These are phyloP conservation scores for Epiblema foenella DNA, from an alignment of 2,888 invertebrate genomes.

Conservation along the genomic window DNA sequence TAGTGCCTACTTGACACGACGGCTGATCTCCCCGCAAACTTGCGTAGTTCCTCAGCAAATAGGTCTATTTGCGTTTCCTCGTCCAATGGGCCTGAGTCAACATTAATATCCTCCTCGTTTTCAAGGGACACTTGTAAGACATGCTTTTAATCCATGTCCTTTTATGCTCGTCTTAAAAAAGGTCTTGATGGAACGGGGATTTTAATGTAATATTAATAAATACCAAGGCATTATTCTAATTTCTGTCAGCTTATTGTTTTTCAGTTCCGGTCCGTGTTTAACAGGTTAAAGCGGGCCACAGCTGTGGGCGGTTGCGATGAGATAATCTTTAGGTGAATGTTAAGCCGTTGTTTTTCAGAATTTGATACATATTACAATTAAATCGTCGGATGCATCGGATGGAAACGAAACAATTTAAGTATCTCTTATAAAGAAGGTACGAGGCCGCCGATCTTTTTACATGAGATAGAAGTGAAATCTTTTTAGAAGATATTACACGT, in stretches of 20 bases:
- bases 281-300: background rate
- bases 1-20: slow-evolving; percentile 45
- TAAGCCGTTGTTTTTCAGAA: slow-evolving; percentile 4
- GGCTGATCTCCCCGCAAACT: slow-evolving; percentile 63
- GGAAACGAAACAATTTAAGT: no score
- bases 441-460: no score
- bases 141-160: slow-evolving; percentile 17
- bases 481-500: no score
- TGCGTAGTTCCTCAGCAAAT: slow-evolving; percentile 63
- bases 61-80: slow-evolving; percentile 64
- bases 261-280: background rate
- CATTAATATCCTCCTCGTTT: slow-evolving; percentile 67
- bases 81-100: slow-evolving; percentile 66
- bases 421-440: no score
- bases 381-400: no score
- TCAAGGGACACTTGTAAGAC: slow-evolving; percentile 55
- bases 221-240: background rate
- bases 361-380: background rate
- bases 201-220: background rate
- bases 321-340: slow-evolving; percentile 4
- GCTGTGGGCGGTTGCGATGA: slow-evolving; percentile 5
- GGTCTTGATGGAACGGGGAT: background rate
- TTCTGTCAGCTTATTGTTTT: background rate
- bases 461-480: no score
- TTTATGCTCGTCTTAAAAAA: background rate